Evolutionary conservation across 2,113 vertebrate genomes (phyloP), one percentile per base, ranked within the genome.

Genomic region (Calypte anna): DNA sequence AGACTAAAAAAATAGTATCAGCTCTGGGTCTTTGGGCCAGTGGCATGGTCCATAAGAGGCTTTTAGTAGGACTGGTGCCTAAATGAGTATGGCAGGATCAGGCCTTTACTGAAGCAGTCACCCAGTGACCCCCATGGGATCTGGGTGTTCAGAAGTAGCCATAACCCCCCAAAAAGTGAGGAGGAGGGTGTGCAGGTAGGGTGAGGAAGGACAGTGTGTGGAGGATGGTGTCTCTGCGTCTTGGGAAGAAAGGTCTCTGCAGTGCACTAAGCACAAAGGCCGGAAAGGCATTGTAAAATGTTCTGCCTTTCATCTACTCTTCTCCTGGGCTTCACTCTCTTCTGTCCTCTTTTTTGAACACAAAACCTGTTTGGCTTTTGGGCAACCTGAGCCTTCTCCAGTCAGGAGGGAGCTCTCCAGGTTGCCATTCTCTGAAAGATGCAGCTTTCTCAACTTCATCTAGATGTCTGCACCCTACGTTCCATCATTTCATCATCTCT

Each of bases 61-160:
- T 10, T 58, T 89, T 3, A 7, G 33, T 67, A 51, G 31, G 58
- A 51, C 31, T 58, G 30, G 19, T 77, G 31, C 50, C 24, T 80
- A 33, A 83, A 64, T 25, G 36, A 51, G 63, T 33, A 43, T 4
- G 27, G 9, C 27, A 50, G 40, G 18, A 46, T 22, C 1, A 14
- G 50, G 19, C 30, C 25, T 70, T 82, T 25, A 14, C 12, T 57
- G 12, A 7, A 23, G n/a, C 3, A 10, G 25, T 31, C 80, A 33
- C 10, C 14, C 7, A 13, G 12, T 75, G 69, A 31, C 3, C 20
- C 5, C 12, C 0, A 0, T 46, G 79, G 55, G 62, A 25, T 53
- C 8, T 0, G 1, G n/a, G 33, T 50, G 17, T 55, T 61, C 6
- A 19, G 17, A 44, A 67, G 66, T 63, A 84, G 14, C 51, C 3